These are phyloP conservation scores for Dolichoris vasculosae DNA, from an alignment of 1,140 invertebrate species.

Conservation along the genomic window DNA sequence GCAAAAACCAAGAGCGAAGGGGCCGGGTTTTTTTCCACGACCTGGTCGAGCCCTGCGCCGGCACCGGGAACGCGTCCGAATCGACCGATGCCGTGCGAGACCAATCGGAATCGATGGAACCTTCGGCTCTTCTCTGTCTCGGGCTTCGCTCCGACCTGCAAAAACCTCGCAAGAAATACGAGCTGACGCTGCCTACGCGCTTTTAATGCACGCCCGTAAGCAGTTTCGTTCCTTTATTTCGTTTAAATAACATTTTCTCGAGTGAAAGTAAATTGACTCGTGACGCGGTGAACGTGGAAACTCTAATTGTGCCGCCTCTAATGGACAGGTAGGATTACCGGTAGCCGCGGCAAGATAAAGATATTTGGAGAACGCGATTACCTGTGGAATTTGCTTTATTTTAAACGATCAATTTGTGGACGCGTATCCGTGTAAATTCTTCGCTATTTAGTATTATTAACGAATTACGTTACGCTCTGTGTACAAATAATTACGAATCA, in stretches of 20 bases:
- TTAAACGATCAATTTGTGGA: too few relatives aligned
- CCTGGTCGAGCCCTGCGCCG: not conserved
- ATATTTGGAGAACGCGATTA: too few relatives aligned
- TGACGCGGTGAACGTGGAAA: not conserved
- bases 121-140: constrained; percentile 17
- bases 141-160: not conserved
- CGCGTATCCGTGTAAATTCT: too few relatives aligned
- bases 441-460: too few relatives aligned
- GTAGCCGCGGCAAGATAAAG: too few relatives aligned
- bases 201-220: not conserved
- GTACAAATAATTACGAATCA: too few relatives aligned
- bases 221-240: not conserved
- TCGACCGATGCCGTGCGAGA: constrained; percentile 51
- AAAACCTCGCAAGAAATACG: constrained; percentile 15
- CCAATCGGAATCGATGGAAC: constrained; percentile 60
- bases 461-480: too few relatives aligned
- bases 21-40: constrained; percentile 20
- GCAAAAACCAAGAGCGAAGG: constrained; percentile 6
- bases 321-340: too few relatives aligned
- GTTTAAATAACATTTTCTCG: not conserved
- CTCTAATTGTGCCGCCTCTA: not conserved
- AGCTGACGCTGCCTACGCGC: not conserved
- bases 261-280: not conserved
- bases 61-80: constrained; percentile 24
- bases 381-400: too few relatives aligned